Evolutionary conservation across 2,113 vertebrate genomes (phyloP).

Genomic region (Gymnobelideus leadbeateri): DNA sequence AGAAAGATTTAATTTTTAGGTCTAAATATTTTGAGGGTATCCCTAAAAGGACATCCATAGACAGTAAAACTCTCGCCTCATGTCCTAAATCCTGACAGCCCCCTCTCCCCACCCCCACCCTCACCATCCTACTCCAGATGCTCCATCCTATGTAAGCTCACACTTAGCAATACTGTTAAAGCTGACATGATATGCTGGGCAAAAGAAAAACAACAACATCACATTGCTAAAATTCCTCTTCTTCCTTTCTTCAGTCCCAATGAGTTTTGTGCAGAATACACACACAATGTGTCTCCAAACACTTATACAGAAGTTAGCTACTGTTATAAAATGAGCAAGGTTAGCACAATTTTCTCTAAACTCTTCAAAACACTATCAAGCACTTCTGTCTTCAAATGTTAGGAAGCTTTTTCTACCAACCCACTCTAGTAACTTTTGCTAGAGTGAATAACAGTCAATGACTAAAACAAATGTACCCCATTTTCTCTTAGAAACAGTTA

Average conservation of each 20-base stretch:
- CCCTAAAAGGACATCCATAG: background rate
- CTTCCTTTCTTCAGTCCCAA: constrained; percentile 4
- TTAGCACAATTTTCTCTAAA: background rate
- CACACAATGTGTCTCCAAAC: background rate
- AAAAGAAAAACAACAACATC: background rate
- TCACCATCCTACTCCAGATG: background rate
- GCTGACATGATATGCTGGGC: background rate
- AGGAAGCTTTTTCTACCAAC: background rate
- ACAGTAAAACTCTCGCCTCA: background rate
- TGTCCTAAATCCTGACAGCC: background rate
- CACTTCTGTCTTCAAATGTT: background rate
- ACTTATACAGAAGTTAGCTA: background rate
- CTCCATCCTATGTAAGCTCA: constrained; percentile 4
- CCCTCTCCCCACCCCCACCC: background rate
- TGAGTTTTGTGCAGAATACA: background rate
- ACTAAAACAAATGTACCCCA: background rate
- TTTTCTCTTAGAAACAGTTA: background rate
- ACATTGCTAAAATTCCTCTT: background rate
- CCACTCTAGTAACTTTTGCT: constrained; percentile 5
- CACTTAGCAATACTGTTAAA: background rate
- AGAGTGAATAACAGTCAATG: background rate
- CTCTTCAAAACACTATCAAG: background rate
- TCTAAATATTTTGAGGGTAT: constrained; percentile 13
- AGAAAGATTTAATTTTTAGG: constrained; percentile 24
- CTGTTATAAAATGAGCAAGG: constrained; percentile 5